Conservation (phyloP, 2,888 invertebrate species). For the Microplitis deprimator region DNA sequence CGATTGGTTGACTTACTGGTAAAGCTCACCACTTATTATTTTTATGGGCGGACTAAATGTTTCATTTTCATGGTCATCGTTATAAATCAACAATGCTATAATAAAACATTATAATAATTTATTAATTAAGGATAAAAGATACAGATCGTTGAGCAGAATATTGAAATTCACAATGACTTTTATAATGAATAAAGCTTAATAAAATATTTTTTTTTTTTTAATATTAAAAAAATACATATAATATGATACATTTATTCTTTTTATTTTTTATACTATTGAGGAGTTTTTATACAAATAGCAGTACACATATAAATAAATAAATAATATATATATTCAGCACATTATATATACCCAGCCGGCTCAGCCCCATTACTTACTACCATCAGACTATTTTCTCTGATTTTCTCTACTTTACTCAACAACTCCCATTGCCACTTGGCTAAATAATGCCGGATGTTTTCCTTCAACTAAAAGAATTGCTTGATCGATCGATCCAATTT, state of each 20-base stretch:
- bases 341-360: conserved; percentile 54
- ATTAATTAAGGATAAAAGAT: background rate
- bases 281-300: conserved; percentile 8
- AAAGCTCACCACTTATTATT: conserved; percentile 38
- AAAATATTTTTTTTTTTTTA: conserved; percentile 24
- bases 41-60: conserved; percentile 62
- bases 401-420: conserved; percentile 21
- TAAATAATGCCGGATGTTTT: conserved; percentile 50
- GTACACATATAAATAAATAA: background rate
- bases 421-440: conserved; percentile 41
- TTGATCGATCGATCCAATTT: conserved; percentile 17
- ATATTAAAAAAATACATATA: background rate
- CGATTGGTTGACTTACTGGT: conserved; percentile 61
- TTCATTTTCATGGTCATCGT: conserved; percentile 44
- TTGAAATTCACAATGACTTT: conserved; percentile 22
- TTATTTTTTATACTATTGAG: conserved; percentile 57
- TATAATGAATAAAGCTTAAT: conserved; percentile 37
- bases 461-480: conserved; percentile 47
- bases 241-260: conserved; percentile 33
- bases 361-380: conserved; percentile 68
- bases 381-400: conserved; percentile 52
- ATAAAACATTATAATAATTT: background rate
- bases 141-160: conserved; percentile 16
- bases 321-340: conserved; percentile 65
- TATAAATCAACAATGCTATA: conserved; percentile 10